Evolutionary conservation across 2,797 vertebrate genomes (phyloP), one percentile per base, ranked within the genome.

Genomic region (Paramormyrops hopkinsi): DNA sequence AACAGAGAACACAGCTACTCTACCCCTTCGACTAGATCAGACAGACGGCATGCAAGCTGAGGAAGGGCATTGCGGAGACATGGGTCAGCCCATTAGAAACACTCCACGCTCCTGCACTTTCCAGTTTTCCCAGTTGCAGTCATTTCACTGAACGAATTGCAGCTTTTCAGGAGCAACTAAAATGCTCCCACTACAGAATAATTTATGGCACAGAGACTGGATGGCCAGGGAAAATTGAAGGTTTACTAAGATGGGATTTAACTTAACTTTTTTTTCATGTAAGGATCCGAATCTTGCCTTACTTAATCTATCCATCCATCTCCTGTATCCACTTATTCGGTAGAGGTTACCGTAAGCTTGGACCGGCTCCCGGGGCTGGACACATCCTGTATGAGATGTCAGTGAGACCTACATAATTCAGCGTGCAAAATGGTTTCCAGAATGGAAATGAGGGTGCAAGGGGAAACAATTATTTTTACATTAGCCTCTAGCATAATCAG

Each of bases 161-260:
- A 87, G 53, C 19, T 37, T 59, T 56, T 87, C 86, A 56, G 29
- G 53, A 29, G 50, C 2, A 87, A 87, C 4, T 54, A 41, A 56
- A 56, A 87, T 33, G 33, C 33, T 59, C 37, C 33, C 51, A 56
- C 53, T 33, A 54, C 86, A 56, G 54, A 87, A 87, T 56, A 41
- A 87, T 62, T 87, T 37, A 37, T 87, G 86, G 37, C 53, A 62
- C 48, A 50, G 84, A 86, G 84, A n/a, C 84, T 53, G 84, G 50
- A 86, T 25, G 50, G 19, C n/a, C 46, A 86, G 25, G 54, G 84
- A 54, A 82, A 82, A 82, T 46, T 44, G 37, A 54, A 29, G 46
- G 51, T 51, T 85, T 29, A 29, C 69, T 41, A 76, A 82, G 76
- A 79, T 79, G 14, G 76, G 76, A 46, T 82, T 82, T 82, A 82